A percentile compares a stretch with the other conserved stretches of the same genome.
These are phyloP conservation scores for Temnothorax rugatulus DNA, from an alignment of 2,888 invertebrate species.

Conservation along the genomic window DNA sequence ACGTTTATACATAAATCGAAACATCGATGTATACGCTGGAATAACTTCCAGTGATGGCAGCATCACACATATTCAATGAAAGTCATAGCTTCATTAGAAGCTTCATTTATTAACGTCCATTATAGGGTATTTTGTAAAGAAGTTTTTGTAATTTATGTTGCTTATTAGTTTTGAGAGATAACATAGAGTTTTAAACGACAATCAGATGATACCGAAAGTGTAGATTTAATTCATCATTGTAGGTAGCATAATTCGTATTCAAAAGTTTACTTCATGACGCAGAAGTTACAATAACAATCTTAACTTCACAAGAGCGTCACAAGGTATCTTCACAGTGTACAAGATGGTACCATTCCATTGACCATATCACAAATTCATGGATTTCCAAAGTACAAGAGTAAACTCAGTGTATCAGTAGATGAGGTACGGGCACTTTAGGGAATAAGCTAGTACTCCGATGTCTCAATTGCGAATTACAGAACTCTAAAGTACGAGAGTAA, in stretches of 20 bases:
- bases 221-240: not conserved
- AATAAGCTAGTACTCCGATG: constrained; percentile 48
- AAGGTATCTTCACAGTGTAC: not conserved
- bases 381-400: constrained; percentile 59
- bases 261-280: not conserved
- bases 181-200: not conserved
- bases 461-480: constrained; percentile 58
- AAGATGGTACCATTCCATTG: constrained; percentile 34
- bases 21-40: not conserved
- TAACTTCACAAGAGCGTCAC: not conserved
- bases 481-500: constrained; percentile 57
- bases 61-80: not conserved
- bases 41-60: not conserved
- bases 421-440: constrained; percentile 54
- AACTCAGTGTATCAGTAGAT: constrained; percentile 51
- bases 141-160: not conserved
- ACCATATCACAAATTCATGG: constrained; percentile 55
- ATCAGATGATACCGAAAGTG: not conserved
- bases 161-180: not conserved
- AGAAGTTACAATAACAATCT: constrained; percentile 30
- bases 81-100: not conserved
- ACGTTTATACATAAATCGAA: constrained; percentile 30
- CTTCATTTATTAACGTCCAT: not conserved
- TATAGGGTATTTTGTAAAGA: not conserved
- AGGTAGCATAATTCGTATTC: not conserved